A percentile compares a stretch with the other conserved stretches of the same genome.
Conservation (phyloP, 2,797 vertebrate genomes). For the Ataeniobius toweri region DNA sequence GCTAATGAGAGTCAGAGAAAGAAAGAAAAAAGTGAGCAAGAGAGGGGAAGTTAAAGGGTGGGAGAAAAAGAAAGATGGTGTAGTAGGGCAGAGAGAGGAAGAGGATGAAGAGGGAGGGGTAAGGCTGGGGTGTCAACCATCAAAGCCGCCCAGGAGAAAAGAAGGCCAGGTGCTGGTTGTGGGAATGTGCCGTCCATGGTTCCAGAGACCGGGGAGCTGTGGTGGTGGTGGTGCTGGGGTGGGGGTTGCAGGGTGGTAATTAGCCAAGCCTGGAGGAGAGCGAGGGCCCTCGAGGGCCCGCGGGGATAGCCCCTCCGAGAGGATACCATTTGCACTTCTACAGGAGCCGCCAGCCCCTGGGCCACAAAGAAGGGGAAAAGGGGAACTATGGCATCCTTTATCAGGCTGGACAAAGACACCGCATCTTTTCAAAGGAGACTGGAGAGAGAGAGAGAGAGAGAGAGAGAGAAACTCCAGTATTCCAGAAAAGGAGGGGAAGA, state of each 20-base stretch:
- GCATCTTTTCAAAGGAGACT: slow-evolving; percentile 83
- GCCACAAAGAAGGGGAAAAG: slow-evolving; percentile 81
- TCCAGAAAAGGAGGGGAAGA: slow-evolving; percentile 68
- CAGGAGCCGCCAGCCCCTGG: slow-evolving; percentile 79
- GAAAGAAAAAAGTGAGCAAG: slow-evolving; percentile 68
- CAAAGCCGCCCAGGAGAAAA: slow-evolving; percentile 81
- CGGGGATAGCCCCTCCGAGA: slow-evolving; percentile 80
- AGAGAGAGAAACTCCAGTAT: slow-evolving; percentile 76
- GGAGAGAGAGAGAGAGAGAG: slow-evolving; percentile 76
- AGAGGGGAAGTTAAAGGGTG: slow-evolving; percentile 68
- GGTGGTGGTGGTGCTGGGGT: slow-evolving; percentile 13
- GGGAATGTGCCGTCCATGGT: slow-evolving; percentile 76
- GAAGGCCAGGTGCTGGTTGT: slow-evolving; percentile 84
- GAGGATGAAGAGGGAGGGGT: slow-evolving; percentile 67
- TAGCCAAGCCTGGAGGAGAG: slow-evolving; percentile 83
- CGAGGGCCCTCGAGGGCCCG: slow-evolving; percentile 71
- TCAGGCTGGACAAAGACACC: slow-evolving; percentile 81
- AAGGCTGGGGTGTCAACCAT: slow-evolving; percentile 81
- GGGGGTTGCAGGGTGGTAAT: slow-evolving; percentile 61
- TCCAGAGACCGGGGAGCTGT: slow-evolving; percentile 66
- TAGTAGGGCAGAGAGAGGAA: slow-evolving; percentile 66
- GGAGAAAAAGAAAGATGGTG: slow-evolving; percentile 67
- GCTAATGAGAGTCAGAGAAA: slow-evolving; percentile 81
- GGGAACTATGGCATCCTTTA: slow-evolving; percentile 84
- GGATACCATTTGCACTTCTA: slow-evolving; percentile 86